Base-by-base conservation (phyloP, 2,797 vertebrate genomes). In the Sebastiscus albofasciatus region DNA sequence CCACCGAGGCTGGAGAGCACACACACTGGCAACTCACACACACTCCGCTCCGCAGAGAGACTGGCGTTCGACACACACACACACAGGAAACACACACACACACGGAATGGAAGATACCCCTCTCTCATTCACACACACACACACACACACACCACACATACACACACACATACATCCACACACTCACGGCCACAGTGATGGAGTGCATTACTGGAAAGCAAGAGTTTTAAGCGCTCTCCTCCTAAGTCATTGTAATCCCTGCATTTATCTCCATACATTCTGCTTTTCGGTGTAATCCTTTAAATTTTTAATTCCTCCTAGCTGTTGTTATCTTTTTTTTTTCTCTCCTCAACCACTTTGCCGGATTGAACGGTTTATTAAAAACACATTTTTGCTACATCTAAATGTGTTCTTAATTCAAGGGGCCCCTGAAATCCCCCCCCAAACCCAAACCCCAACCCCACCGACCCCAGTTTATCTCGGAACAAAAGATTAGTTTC, bases 231-330 rank as follows among this genome's bases (percentile, higher is more conserved):
- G 93, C 91, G 88, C 94, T 93, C 91, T 91, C 87, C 94, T 93
- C 93, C 92, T 96, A 96, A 96, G 87, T 96, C 94, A 96, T 94
- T 94, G 94, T 96, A 96, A 96, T 96, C 96, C 96, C 90, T 84
- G 85, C 93, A 92, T 96, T 96, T 96, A 96, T 96, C 95, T 94
- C 90, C 90, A 94, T 95, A 95, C 94, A 93, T 95, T 96, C 95
- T 94, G 94, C 93, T 95, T 96, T 95, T 90, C 81, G 61, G 49
- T 94, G 93, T 96, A 96, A 96, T 96, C 96, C 96, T 91, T 92
- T 93, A 93, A 92, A 94, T 95, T 93, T 96, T 92, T 95, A 96
- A 96, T 95, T 95, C 95, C 94, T 94, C 88, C 89, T 94, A 90
- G 94, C 94, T 93, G 93, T 95, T 96, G 94, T 96, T 95, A 94